Evolutionary conservation across 1,140 invertebrate species (phyloP), one percentile per base, ranked within the genome.

Genomic region (Harpegnathos saltator): DNA sequence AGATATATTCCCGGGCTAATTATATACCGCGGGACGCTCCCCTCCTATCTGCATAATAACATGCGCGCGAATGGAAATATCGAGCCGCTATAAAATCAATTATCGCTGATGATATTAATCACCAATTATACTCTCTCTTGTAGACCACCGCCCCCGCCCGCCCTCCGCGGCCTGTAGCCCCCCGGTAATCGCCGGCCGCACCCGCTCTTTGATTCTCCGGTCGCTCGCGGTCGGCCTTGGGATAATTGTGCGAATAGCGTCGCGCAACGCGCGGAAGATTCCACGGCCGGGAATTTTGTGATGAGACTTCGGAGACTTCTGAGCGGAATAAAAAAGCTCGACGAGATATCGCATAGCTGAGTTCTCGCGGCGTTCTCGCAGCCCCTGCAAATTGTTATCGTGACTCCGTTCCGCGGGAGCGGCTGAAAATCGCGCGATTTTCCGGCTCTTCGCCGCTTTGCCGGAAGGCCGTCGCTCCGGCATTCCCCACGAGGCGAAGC

Each of bases 61-160:
- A 80, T 80, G 75, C 33, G 33, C 65, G 66, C n/a, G 71, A 78
- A 80, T 80, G 75, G 65, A 80, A 80, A 80, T 80, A 80, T 71
- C 65, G 75, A 71, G 52, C 52, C 14, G 75, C 59, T 69, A 29
- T 29, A 52, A 80, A 80, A 80, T 80, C 75, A 80, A 80, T 80
- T 80, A 80, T 80, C 69, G 44, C 48, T 80, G 65, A 80, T 78
- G 69, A 80, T 80, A 59, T 80, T 80, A 80, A 80, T 80, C 75
- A 80, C 52, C 65, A 80, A 71, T 78, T 78, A 63, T 69, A 33
- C 29, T 5, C n/a, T n/a, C n/a, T n/a, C n/a, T n/a, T n/a, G n/a
- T n/a, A n/a, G n/a, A n/a, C n/a, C n/a, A n/a, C n/a, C n/a, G n/a
- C n/a, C n/a, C n/a, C n/a, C n/a, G n/a, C n/a, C n/a, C n/a, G n/a